A percentile compares a stretch with the other conserved stretches of the same genome.
phyloP scores from a whole-genome alignment of 2,797 vertebrate species.

The Anolis apletophallus region DNA sequence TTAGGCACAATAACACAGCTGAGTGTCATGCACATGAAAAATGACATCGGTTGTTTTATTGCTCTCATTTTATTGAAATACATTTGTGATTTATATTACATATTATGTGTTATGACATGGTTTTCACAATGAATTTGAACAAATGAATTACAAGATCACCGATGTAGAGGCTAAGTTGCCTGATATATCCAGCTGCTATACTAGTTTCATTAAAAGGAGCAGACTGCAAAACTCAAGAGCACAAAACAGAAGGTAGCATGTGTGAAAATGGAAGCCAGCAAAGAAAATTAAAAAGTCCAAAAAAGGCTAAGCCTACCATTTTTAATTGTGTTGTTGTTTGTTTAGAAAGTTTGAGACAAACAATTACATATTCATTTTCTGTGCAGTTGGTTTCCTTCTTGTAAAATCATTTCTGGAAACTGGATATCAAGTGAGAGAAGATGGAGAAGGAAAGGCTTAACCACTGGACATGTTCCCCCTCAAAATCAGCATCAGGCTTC shows the following conservation, averaged over 20 bases:
- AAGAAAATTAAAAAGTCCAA: neutral
- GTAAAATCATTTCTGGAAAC: neutral
- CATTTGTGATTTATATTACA: slow-evolving; percentile 10
- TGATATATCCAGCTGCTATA: neutral
- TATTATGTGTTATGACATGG: slow-evolving; percentile 7
- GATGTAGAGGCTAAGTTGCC: neutral
- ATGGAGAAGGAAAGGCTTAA: neutral
- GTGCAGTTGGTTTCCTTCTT: neutral
- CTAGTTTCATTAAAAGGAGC: neutral
- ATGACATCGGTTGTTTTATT: slow-evolving; percentile 3
- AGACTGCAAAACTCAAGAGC: neutral
- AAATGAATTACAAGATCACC: slow-evolving; percentile 8
- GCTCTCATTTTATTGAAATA: slow-evolving; percentile 22
- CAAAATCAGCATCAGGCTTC: neutral
- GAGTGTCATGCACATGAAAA: slow-evolving; percentile 11
- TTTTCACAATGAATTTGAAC: slow-evolving; percentile 19
- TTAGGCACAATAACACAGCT: neutral
- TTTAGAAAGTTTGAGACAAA: neutral
- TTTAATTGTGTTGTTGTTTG: neutral
- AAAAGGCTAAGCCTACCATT: neutral
- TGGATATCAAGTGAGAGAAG: neutral
- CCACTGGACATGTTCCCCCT: neutral
- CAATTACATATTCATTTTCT: neutral
- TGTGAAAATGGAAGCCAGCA: neutral
- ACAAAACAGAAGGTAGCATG: neutral